Percentiles rank a stretch among this genome's conserved stretches.
Evolutionary conservation across 2,113 vertebrate species (phyloP).

Genomic region (Perca schrenkii): DNA sequence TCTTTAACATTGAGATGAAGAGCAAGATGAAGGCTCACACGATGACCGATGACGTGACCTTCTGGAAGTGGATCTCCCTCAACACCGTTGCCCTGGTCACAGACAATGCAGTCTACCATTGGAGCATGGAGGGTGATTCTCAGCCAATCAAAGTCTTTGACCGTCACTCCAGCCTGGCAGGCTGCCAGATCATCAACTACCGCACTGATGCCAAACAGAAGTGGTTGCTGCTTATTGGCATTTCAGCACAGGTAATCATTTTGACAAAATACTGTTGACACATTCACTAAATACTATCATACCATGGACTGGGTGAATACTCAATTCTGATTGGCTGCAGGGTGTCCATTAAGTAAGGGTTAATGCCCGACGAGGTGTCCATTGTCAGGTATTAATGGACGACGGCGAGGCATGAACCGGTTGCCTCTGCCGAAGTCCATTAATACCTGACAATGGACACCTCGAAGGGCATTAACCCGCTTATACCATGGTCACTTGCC

Average conservation of each 20-base stretch:
- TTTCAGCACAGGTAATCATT: slow-evolving; percentile 93
- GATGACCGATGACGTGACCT: slow-evolving; percentile 99
- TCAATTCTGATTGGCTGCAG: no score
- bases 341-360: no score
- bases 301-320: no score
- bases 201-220: slow-evolving; percentile 98
- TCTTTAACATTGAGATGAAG: slow-evolving; percentile 99
- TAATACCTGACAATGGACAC: no score
- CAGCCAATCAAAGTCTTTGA: slow-evolving; percentile 99
- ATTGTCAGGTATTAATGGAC: no score
- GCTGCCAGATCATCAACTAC: slow-evolving; percentile 99
- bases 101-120: slow-evolving; percentile 98
- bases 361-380: no score
- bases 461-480: no score
- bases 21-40: slow-evolving; percentile 99
- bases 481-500: no score
- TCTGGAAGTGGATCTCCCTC: slow-evolving; percentile 99
- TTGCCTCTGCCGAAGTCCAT: no score
- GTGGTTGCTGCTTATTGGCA: slow-evolving; percentile 96
- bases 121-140: slow-evolving; percentile 99
- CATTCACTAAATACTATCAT: not conserved
- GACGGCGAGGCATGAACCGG: no score
- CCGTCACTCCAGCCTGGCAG: slow-evolving; percentile 96
- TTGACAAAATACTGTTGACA: not conserved
- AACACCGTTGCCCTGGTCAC: slow-evolving; percentile 98